Conservation (phyloP, 2,797 vertebrate species). For the Acanthis flammea region DNA sequence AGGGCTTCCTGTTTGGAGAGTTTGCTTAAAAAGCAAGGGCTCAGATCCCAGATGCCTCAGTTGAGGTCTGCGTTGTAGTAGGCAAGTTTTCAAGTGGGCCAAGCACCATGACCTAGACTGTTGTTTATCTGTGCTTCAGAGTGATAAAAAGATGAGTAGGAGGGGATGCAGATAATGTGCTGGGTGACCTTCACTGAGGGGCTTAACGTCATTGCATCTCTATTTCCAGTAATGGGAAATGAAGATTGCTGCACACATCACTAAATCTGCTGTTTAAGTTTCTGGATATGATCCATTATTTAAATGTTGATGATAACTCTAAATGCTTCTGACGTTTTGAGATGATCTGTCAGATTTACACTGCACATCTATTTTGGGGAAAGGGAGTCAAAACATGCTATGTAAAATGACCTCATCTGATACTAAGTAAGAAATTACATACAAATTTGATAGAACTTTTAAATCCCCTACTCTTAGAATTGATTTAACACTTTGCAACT, state of each 20-base stretch:
- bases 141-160: constrained; percentile 15
- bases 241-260: neutral
- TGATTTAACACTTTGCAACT: constrained; percentile 24
- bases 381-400: neutral
- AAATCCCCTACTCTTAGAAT: constrained; percentile 27
- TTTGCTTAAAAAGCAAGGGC: neutral
- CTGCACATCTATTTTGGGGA: fast-evolving
- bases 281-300: neutral
- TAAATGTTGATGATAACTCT: neutral
- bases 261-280: neutral
- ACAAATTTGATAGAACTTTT: constrained; percentile 22
- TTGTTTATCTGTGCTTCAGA: neutral
- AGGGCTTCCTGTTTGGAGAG: neutral
- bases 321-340: neutral
- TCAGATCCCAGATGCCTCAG: neutral
- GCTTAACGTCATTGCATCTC: neutral
- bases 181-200: constrained; percentile 17
- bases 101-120: neutral
- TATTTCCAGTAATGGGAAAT: constrained; percentile 1
- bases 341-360: neutral
- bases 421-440: neutral
- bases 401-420: neutral
- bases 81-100: neutral
- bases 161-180: neutral
- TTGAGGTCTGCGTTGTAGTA: neutral